These are phyloP conservation scores for Mycteria americana DNA, from an alignment of 2,797 vertebrate genomes.

Conservation along the genomic window DNA sequence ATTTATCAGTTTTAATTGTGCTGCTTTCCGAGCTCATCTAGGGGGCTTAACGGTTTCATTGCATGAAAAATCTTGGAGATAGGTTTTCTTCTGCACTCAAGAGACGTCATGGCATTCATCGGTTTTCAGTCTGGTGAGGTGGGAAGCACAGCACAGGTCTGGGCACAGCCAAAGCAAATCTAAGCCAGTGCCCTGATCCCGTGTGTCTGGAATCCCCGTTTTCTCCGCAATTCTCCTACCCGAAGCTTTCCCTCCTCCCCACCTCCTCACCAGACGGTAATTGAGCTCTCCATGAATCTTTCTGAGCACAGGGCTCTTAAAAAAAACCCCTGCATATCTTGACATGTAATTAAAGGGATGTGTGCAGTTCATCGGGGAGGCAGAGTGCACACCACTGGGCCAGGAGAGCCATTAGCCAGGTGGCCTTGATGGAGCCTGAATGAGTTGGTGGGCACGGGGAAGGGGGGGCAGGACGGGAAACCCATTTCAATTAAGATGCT, in stretches of 20 bases:
- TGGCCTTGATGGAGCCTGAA: neutral
- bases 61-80: neutral
- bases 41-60: neutral
- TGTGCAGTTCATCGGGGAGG: neutral
- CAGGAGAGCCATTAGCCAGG: neutral
- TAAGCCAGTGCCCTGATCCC: neutral
- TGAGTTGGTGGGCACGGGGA: fast-evolving
- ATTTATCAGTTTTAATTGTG: neutral
- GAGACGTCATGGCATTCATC: neutral
- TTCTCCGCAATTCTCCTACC: neutral
- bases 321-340: neutral
- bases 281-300: neutral
- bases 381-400: neutral
- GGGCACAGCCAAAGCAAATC: neutral
- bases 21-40: neutral
- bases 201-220: neutral
- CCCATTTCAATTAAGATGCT: neutral
- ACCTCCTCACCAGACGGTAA: neutral
- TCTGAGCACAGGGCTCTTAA: neutral
- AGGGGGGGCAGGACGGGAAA: neutral
- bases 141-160: neutral
- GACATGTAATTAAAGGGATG: constrained; percentile 49
- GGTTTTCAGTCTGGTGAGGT: neutral
- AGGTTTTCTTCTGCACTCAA: neutral
- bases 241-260: neutral